These are phyloP conservation scores for Antechinus stuartii DNA, from an alignment of 2,113 vertebrate genomes.

Conservation along the genomic window DNA sequence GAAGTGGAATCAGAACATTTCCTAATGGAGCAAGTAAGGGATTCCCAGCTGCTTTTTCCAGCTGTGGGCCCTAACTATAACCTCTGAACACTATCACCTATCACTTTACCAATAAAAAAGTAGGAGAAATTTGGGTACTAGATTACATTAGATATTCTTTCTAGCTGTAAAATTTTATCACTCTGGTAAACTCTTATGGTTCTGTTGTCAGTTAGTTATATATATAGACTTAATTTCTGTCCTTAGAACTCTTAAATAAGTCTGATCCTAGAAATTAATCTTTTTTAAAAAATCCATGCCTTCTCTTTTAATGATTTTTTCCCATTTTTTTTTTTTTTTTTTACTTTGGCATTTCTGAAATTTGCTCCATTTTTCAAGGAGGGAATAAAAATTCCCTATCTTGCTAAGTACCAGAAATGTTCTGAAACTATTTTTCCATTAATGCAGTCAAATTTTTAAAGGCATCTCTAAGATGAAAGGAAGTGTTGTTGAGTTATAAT, in stretches of 20 bases:
- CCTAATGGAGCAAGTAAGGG: not conserved
- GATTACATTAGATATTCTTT: not conserved
- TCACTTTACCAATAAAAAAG: not conserved
- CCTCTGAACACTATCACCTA: not conserved
- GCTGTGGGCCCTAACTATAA: not conserved
- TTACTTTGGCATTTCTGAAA: rapidly evolving
- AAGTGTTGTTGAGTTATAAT: not conserved
- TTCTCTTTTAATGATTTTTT: rapidly evolving
- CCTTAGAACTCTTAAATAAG: not conserved
- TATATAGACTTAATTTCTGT: not conserved
- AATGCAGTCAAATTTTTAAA: not conserved
- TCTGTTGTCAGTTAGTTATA: not conserved
- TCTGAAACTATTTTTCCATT: rapidly evolving
- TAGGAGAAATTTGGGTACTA: not conserved
- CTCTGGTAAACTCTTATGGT: not conserved
- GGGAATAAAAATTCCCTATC: not conserved
- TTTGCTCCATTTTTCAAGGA: not conserved
- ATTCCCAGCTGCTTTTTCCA: not conserved
- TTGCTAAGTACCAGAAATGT: no score
- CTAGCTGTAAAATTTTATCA: not conserved
- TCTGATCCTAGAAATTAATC: not conserved
- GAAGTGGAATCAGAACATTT: not conserved
- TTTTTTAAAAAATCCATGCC: not conserved
- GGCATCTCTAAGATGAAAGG: not conserved
- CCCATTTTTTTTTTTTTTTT: not conserved